Conservation (phyloP, 1,140 invertebrate species). For the Centruroides sculpturatus region DNA sequence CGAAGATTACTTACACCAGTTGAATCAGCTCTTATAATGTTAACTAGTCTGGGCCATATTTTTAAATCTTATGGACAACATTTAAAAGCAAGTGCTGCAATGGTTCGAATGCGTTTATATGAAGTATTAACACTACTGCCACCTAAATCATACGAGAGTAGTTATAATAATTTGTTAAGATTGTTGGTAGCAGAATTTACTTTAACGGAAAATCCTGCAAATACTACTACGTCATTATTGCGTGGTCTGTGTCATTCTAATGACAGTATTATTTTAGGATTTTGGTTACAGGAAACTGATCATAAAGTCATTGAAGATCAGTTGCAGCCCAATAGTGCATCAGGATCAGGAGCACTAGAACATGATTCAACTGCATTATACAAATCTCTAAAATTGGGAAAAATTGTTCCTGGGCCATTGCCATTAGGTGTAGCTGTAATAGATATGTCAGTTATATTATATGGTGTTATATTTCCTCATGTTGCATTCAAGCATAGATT, state of each 20-base stretch:
- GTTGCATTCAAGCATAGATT: slow-evolving; percentile 88
- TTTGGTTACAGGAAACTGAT: slow-evolving; percentile 86
- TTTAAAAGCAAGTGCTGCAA: slow-evolving; percentile 81
- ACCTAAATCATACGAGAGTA: slow-evolving; percentile 66
- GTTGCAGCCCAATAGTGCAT: slow-evolving; percentile 78
- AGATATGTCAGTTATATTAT: slow-evolving; percentile 80
- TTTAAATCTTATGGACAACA: slow-evolving; percentile 86
- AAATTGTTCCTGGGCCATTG: slow-evolving; percentile 54
- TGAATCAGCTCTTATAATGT: slow-evolving; percentile 84
- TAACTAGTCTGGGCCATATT: slow-evolving; percentile 66
- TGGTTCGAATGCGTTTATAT: slow-evolving; percentile 79
- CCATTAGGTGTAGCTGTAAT: slow-evolving; percentile 94
- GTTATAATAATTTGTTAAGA: slow-evolving; percentile 65
- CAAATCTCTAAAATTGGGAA: slow-evolving; percentile 35
- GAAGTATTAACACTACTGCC: slow-evolving; percentile 74
- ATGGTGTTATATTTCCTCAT: slow-evolving; percentile 83
- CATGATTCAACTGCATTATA: slow-evolving; percentile 88
- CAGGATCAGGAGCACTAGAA: slow-evolving; percentile 86
- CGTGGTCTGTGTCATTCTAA: slow-evolving; percentile 76
- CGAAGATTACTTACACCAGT: slow-evolving; percentile 74
- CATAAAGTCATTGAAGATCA: slow-evolving; percentile 95
- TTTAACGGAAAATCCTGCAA: slow-evolving; percentile 82
- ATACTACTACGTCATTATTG: slow-evolving; percentile 81
- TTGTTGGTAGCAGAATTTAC: slow-evolving; percentile 97
- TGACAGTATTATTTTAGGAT: slow-evolving; percentile 65